A percentile compares a stretch with the other conserved stretches of the same genome.
These are phyloP conservation scores for Leucophenga maculata DNA, from an alignment of 2,888 invertebrate genomes.

Conservation along the genomic window DNA sequence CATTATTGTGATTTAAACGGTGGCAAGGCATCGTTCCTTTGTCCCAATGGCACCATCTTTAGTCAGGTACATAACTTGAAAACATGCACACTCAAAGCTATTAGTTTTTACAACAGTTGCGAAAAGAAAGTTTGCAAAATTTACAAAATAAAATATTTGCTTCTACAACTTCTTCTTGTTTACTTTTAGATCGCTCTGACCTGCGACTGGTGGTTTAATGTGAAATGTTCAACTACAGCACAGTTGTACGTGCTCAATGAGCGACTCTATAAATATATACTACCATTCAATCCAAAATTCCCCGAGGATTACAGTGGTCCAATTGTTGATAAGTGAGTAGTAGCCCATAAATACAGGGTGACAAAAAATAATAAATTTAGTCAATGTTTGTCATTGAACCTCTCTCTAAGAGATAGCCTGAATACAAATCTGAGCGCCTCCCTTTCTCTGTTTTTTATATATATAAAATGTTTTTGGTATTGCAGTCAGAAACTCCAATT, in stretches of 20 bases:
- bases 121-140: neutral
- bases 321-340: slow-evolving; percentile 83
- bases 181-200: slow-evolving; percentile 79
- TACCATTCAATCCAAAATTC: slow-evolving; percentile 89
- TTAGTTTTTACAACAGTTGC: no score
- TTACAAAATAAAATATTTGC: neutral
- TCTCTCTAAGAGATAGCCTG: no score
- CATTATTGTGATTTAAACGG: slow-evolving; percentile 93
- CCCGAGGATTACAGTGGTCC: slow-evolving; percentile 93
- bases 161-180: neutral
- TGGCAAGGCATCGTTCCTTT: slow-evolving; percentile 90
- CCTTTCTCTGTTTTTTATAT: no score
- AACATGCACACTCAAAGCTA: neutral
- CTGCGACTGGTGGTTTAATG: slow-evolving; percentile 96
- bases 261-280: slow-evolving; percentile 88
- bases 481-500: no score
- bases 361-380: neutral
- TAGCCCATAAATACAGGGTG: neutral
- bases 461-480: no score
- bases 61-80: slow-evolving; percentile 75
- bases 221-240: slow-evolving; percentile 85
- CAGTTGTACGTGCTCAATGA: slow-evolving; percentile 91
- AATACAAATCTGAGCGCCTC: no score
- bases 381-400: neutral
- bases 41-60: slow-evolving; percentile 92